Conservation (phyloP, 2,797 vertebrate species). For the Discoglossus pictus region DNA sequence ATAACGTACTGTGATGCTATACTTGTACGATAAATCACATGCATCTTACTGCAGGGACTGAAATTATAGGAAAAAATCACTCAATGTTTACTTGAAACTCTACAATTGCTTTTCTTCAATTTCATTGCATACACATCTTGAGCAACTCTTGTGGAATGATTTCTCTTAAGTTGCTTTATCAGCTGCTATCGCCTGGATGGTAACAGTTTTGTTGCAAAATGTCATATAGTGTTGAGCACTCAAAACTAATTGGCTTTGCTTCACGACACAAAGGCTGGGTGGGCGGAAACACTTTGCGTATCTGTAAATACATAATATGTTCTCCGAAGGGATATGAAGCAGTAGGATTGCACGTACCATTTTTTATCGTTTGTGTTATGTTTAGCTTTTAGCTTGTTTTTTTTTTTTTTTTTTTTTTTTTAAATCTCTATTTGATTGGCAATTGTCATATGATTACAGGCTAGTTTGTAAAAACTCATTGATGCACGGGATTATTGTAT, state of each 20-base stretch:
- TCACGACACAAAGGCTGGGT: constrained; percentile 1
- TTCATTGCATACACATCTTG: constrained; percentile 22
- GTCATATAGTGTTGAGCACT: constrained; percentile 13
- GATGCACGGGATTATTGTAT: too few relatives aligned
- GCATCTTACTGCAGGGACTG: constrained; percentile 3
- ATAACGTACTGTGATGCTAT: constrained; percentile 28
- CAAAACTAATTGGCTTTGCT: constrained; percentile 43
- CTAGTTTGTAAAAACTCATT: background rate
- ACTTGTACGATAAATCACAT: constrained; percentile 32
- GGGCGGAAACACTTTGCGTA: background rate
- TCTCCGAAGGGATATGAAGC: constrained; percentile 20
- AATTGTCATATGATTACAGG: background rate
- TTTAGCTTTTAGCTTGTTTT: too few relatives aligned
- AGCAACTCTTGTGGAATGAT: constrained; percentile 40
- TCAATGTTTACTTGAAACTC: constrained; percentile 19
- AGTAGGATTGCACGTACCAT: constrained; percentile 8
- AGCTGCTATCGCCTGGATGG: constrained; percentile 25
- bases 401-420: too few relatives aligned
- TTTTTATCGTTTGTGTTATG: background rate
- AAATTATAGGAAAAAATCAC: constrained; percentile 22
- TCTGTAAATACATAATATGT: constrained; percentile 44
- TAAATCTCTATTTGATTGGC: too few relatives aligned
- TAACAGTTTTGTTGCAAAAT: constrained; percentile 26
- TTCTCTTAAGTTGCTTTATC: constrained; percentile 33
- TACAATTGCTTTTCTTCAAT: constrained; percentile 38